A percentile compares a stretch with the other conserved stretches of the same genome.
These are phyloP conservation scores for Parascotia fuliginaria DNA, from an alignment of 2,888 invertebrate species.

Conservation along the genomic window DNA sequence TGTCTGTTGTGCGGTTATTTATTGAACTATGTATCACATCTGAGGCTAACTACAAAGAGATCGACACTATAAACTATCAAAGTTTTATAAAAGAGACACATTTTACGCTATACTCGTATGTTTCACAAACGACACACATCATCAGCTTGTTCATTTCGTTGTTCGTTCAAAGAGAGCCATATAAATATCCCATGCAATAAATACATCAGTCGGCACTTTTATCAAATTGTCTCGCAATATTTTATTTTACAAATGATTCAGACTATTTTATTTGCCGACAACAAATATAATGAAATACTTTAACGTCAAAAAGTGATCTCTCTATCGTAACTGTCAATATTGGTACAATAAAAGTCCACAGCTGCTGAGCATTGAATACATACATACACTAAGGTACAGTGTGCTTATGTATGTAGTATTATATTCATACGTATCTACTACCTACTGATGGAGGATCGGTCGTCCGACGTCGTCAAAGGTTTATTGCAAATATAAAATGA, in stretches of 20 bases:
- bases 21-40: not conserved
- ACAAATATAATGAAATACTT: not conserved
- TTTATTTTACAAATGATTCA: not conserved
- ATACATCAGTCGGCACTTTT: not conserved
- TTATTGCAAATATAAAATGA: conserved; percentile 38
- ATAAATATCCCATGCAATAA: not conserved
- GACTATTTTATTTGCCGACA: not conserved
- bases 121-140: not conserved
- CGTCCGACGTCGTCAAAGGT: not conserved
- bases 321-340: conserved; percentile 9
- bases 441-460: not conserved
- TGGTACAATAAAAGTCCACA: conserved; percentile 1
- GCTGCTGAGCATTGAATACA: too few species aligned
- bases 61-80: not conserved
- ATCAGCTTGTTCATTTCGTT: not conserved
- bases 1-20: not conserved
- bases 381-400: not conserved
- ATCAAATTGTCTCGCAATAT: not conserved
- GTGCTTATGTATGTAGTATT: not conserved
- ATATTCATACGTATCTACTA: not conserved
- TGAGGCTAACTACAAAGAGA: not conserved
- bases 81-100: not conserved
- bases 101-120: not conserved
- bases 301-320: not conserved
- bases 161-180: not conserved